Evolutionary conservation across 1,140 invertebrate genomes (phyloP).

Genomic region (Anoplolepis gracilipes): DNA sequence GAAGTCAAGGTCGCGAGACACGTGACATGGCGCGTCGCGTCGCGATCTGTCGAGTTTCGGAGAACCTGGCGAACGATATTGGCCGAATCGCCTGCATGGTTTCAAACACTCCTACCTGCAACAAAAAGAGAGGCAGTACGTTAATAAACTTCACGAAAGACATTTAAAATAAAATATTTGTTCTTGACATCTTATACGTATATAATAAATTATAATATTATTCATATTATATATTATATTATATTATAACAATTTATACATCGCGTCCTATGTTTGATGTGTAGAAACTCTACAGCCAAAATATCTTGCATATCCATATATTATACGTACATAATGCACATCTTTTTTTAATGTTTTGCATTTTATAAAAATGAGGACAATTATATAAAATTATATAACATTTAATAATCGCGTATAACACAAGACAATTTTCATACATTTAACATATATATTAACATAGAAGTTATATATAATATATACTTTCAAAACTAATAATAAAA

Average conservation of each 20-base stretch:
- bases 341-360: not conserved
- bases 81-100: not conserved
- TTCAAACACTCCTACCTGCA: slow-evolving; percentile 68
- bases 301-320: not conserved
- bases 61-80: slow-evolving; percentile 15
- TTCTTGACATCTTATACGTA: no score
- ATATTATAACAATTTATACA: not conserved
- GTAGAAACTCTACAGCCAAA: not conserved
- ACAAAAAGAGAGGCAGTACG: slow-evolving; percentile 52
- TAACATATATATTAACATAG: not conserved
- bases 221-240: no score
- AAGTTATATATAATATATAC: not conserved
- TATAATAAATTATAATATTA: no score
- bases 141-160: not conserved
- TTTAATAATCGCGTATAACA: not conserved
- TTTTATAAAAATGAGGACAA: not conserved
- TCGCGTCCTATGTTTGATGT: no score
- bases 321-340: not conserved
- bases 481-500: not conserved
- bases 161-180: not conserved
- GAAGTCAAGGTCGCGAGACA: slow-evolving; percentile 68
- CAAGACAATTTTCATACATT: not conserved
- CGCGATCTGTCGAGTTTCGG: not conserved
- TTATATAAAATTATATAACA: no score
- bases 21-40: not conserved